phyloP scores from a whole-genome alignment of 2,113 vertebrate species.

The Triplophysa tibetana region DNA sequence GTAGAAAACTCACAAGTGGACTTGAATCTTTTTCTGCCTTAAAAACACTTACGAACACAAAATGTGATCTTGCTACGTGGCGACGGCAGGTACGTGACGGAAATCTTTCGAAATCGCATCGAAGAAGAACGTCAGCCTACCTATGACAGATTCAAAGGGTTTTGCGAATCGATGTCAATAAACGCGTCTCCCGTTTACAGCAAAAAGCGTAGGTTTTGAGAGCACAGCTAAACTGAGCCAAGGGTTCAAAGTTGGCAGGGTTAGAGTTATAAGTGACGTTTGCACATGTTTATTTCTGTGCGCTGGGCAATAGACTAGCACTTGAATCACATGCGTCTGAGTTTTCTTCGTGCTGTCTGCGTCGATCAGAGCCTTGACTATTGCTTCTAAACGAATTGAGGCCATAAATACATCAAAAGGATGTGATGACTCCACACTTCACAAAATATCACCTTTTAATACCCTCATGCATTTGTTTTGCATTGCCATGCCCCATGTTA shows the following conservation, averaged over 20 bases:
- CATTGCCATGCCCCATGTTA: constrained; percentile 36
- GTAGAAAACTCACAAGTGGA: constrained; percentile 63
- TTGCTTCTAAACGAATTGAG: constrained; percentile 53
- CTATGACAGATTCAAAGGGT: constrained; percentile 62
- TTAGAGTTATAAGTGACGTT: constrained; percentile 7
- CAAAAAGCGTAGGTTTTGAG: constrained; percentile 57
- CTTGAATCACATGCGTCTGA: constrained; percentile 64
- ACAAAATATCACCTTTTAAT: constrained; percentile 18
- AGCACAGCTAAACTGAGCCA: constrained; percentile 61
- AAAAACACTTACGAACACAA: constrained; percentile 58
- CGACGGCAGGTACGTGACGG: constrained; percentile 57
- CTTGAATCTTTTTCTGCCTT: constrained; percentile 73
- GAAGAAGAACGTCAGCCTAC: constrained; percentile 54
- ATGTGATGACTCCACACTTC: constrained; percentile 58
- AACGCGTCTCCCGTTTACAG: constrained; percentile 38
- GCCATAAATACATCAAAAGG: constrained; percentile 59
- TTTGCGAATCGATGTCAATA: background rate
- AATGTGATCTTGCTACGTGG: constrained; percentile 30
- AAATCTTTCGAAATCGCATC: constrained; percentile 1
- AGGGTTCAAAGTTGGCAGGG: constrained; percentile 1
- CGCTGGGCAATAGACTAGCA: constrained; percentile 41
- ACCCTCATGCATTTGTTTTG: constrained; percentile 60
- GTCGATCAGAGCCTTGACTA: constrained; percentile 26
- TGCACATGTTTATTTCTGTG: constrained; percentile 16
- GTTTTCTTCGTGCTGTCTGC: constrained; percentile 25